Base-by-base conservation (phyloP, 1,140 invertebrate species). In the Drosophila asahinai region DNA sequence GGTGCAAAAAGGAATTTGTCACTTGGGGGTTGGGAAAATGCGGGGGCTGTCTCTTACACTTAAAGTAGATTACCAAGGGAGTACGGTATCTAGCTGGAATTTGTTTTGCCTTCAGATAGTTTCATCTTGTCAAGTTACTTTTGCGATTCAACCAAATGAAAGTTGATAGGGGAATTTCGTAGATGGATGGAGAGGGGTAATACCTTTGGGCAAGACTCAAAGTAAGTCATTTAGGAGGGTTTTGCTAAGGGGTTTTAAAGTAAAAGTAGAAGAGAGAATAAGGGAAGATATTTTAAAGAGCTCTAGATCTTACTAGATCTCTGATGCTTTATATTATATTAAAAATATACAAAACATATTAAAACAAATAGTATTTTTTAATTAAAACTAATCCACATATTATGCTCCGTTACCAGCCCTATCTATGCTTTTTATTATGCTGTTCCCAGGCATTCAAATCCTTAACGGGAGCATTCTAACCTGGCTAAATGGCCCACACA, bases 21-120 rank as follows among this genome's bases (percentile, higher is more conserved):
- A 64, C 64, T 47, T 42, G 60, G 60, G 70, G 64, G 45, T 62
- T 61, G 51, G 27, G 27, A 25, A 30, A 36, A 17, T 25, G 58
- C 38, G 27, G 25, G 71, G 55, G 40, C 30, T 60, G 67, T 22
- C 67, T 61, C 43, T 43, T 14, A 72, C 70, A 73, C 70, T 73
- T 58, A 73, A 61, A 73, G 70, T 73, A 61, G 54, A 73, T 73
- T 73, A 72, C 70, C 70, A 71, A 38, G 68, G 70, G 67, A 72
- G 38, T 51, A 38, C 33, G 25, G 33, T 68, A 43, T 60, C 25
- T 59, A n/a, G 66, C 25, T 33, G 30, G 47, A 52, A 72, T 72
- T 61, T 60, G 54, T 60, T 55, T 55, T 60, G 17, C 40, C 58
- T 58, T 60, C n/a, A 51, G 70, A 43, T 71, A 43, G 66, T 71